Percentiles rank a stretch among this genome's conserved stretches.
These are phyloP conservation scores for Probaryconus sp. DNA, from an alignment of 1,140 invertebrate species.

Conservation along the genomic window DNA sequence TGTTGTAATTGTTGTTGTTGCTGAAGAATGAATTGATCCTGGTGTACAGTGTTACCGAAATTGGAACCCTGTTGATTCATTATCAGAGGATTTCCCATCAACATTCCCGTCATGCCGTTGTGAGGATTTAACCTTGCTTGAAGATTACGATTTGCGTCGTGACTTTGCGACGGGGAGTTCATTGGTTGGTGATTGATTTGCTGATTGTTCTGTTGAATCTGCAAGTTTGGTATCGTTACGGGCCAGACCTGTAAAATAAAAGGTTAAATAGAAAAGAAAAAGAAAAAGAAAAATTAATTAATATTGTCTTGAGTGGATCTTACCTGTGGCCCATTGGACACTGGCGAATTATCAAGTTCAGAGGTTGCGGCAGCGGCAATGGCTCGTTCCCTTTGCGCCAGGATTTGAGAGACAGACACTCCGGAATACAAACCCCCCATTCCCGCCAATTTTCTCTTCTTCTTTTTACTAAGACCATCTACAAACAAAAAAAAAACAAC, in stretches of 20 bases:
- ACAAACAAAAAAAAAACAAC: constrained; percentile 57
- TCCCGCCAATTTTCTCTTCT: constrained; percentile 81
- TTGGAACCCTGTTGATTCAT: constrained; percentile 74
- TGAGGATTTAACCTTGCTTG: constrained; percentile 72
- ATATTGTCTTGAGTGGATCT: constrained; percentile 29
- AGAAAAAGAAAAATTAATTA: no score
- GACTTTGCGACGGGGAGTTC: constrained; percentile 68
- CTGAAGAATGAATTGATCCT: constrained; percentile 69
- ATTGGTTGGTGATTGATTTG: constrained; percentile 70
- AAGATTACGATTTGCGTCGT: constrained; percentile 68
- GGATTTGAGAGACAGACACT: constrained; percentile 82
- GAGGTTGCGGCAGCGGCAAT: constrained; percentile 67
- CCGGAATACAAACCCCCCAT: constrained; percentile 80
- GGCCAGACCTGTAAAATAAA: constrained; percentile 71
- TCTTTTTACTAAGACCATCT: constrained; percentile 81
- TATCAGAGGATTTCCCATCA: constrained; percentile 74
- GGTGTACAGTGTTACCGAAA: constrained; percentile 69
- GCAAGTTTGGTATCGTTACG: constrained; percentile 72
- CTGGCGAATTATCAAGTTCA: constrained; percentile 66
- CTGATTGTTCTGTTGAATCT: constrained; percentile 70
- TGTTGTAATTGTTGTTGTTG: constrained; percentile 68
- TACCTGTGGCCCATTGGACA: constrained; percentile 74
- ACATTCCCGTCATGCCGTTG: constrained; percentile 71
- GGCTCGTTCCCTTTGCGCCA: constrained; percentile 81
- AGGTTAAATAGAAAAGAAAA: no score